phyloP scores from a whole-genome alignment of 2,888 invertebrate species.

The Cheilosia urbana region DNA sequence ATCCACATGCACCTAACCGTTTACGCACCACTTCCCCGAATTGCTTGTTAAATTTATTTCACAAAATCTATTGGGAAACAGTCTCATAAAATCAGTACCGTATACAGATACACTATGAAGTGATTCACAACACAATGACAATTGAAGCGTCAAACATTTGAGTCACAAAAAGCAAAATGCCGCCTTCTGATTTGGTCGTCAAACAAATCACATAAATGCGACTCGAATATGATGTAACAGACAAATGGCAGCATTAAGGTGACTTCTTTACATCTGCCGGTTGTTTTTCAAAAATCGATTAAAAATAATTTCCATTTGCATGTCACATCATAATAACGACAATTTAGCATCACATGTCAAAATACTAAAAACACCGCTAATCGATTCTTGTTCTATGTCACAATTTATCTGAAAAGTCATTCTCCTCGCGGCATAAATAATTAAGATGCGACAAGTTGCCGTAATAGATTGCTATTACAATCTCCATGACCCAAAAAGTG shows the following conservation, averaged over 20 bases:
- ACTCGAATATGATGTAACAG: constrained; percentile 47
- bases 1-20: neutral
- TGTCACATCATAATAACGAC: constrained; percentile 26
- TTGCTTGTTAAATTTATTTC: constrained; percentile 10
- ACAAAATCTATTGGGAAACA: constrained; percentile 12
- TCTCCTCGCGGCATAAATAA: neutral
- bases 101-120: neutral
- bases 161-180: constrained; percentile 21
- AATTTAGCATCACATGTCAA: constrained; percentile 31
- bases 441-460: neutral
- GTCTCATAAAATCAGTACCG: constrained; percentile 22
- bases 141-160: constrained; percentile 22
- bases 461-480: constrained; percentile 13
- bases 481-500: constrained; percentile 39
- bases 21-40: constrained; percentile 47
- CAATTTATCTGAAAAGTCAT: constrained; percentile 5
- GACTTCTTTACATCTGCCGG: constrained; percentile 48
- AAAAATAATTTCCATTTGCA: constrained; percentile 5
- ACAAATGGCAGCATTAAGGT: neutral
- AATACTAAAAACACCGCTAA: neutral
- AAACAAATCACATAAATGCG: constrained; percentile 42
- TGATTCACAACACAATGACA: constrained; percentile 25
- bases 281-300: constrained; percentile 12
- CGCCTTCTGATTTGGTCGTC: constrained; percentile 31
- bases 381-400: constrained; percentile 34